Evolutionary conservation across 64 coral and sea anemone genomes (phyloP), one percentile per base, ranked within the genome.

Genomic region (Stylophora pistillata): DNA sequence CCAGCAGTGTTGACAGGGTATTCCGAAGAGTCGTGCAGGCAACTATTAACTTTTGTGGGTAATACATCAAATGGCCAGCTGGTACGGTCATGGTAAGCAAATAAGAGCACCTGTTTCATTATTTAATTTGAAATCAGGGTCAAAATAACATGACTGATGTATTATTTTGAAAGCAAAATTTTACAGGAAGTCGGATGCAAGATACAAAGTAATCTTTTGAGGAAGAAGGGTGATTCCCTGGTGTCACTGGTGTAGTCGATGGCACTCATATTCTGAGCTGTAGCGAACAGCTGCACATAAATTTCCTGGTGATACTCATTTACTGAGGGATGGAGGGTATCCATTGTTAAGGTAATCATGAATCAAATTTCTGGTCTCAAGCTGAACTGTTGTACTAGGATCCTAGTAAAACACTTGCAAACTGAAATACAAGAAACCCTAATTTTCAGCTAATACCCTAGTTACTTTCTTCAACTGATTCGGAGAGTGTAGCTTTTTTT

Each of bases 161-260:
- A n/a, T n/a, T n/a, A n/a, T n/a, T n/a, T n/a, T n/a, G n/a, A n/a
- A n/a, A n/a, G n/a, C 20, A 14, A 18, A 17, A 58, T 18, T 62
- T 59, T 30, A 59, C 25, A 58, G 78, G 27, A 37, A 81, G 34
- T 31, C n/a, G 12, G 31, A 17, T 17, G 56, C 56, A 21, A 15
- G 54, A 15, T 13, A 74, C 41, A 34, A 13, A 15, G 41, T 37
- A 29, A 12, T 6, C 13, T 14, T 88, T 88, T 15, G 25, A 59
- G n/a, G 86, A 56, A 9, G 58, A 88, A 76, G 33, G 73, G 73
- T 71, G 86, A 77, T 88, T 88, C 73, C 86, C 86, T 57, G 86
- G 86, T 28, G 72, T 88, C 13, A 68, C 76, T 30, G 86, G 86
- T 41, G 28, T 74, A 21, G 76, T 88, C 13, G 86, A 88, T 31